A percentile compares a stretch with the other conserved stretches of the same genome.
These are phyloP conservation scores for Drosophila leonis DNA, from an alignment of 2,888 invertebrate species.

Conservation along the genomic window DNA sequence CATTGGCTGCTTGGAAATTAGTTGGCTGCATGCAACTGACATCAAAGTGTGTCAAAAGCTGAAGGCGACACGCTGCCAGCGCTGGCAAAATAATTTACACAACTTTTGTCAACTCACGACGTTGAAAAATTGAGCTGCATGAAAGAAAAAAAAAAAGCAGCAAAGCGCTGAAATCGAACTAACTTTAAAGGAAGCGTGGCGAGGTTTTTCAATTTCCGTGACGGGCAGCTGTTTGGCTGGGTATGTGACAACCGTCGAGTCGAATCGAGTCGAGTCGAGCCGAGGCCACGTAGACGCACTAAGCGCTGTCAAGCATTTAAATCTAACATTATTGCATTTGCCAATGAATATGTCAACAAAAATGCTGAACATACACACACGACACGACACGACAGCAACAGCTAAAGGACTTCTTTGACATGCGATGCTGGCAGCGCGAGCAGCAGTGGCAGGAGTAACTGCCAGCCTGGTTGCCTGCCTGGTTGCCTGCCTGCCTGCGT, in stretches of 20 bases:
- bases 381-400: slow-evolving; percentile 31
- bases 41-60: slow-evolving; percentile 73
- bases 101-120: slow-evolving; percentile 71
- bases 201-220: slow-evolving; percentile 73
- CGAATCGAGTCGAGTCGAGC: neutral
- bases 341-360: slow-evolving; percentile 80
- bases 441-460: neutral
- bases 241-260: neutral
- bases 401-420: slow-evolving; percentile 43
- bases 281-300: slow-evolving; percentile 51
- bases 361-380: slow-evolving; percentile 57
- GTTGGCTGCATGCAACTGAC: slow-evolving; percentile 73
- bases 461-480: slow-evolving; percentile 2
- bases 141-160: neutral
- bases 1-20: slow-evolving; percentile 52
- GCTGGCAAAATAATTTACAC: slow-evolving; percentile 74
- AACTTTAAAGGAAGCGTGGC: slow-evolving; percentile 41
- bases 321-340: slow-evolving; percentile 77
- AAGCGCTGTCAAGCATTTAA: slow-evolving; percentile 71
- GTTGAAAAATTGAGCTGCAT: slow-evolving; percentile 28
- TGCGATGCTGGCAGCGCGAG: slow-evolving; percentile 16
- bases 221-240: slow-evolving; percentile 49
- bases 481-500: neutral
- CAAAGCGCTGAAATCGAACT: slow-evolving; percentile 9
- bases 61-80: slow-evolving; percentile 42